Evolutionary conservation across 2,888 invertebrate species (phyloP).

Genomic region (Choristoneura rosaceana): DNA sequence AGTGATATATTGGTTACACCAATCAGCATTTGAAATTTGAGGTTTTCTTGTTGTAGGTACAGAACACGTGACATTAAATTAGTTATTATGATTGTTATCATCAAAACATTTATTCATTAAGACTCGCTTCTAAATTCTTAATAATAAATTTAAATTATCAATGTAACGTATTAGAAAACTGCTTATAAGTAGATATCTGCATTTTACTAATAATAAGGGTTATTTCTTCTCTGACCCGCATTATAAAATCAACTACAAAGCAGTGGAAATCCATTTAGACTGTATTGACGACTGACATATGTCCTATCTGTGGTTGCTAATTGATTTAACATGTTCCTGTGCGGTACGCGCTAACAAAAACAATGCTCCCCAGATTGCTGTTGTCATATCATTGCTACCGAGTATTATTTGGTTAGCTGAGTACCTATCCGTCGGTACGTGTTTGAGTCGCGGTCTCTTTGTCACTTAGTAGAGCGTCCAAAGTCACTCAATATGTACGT

Average conservation of each 20-base stretch:
- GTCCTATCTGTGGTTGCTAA: constrained; percentile 65
- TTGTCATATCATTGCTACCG: constrained; percentile 71
- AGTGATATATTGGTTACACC: no score
- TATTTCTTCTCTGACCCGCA: background rate
- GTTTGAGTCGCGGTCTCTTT: constrained; percentile 72
- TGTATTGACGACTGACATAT: constrained; percentile 39
- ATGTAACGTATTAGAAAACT: no score
- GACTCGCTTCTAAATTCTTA: no score
- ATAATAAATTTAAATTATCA: no score
- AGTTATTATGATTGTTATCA: no score
- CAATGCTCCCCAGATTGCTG: constrained; percentile 59
- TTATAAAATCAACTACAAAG: background rate
- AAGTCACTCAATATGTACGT: constrained; percentile 36
- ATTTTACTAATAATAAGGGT: background rate
- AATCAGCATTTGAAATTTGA: no score
- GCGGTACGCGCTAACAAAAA: constrained; percentile 67
- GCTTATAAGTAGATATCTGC: no score
- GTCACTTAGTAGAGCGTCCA: constrained; percentile 66
- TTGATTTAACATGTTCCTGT: constrained; percentile 74
- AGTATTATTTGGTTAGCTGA: constrained; percentile 75
- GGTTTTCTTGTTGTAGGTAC: no score
- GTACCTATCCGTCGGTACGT: constrained; percentile 71
- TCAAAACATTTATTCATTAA: no score
- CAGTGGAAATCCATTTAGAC: background rate
- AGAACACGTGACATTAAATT: no score